These are phyloP conservation scores for Popillia japonica DNA, from an alignment of 1,140 invertebrate species.

Conservation along the genomic window DNA sequence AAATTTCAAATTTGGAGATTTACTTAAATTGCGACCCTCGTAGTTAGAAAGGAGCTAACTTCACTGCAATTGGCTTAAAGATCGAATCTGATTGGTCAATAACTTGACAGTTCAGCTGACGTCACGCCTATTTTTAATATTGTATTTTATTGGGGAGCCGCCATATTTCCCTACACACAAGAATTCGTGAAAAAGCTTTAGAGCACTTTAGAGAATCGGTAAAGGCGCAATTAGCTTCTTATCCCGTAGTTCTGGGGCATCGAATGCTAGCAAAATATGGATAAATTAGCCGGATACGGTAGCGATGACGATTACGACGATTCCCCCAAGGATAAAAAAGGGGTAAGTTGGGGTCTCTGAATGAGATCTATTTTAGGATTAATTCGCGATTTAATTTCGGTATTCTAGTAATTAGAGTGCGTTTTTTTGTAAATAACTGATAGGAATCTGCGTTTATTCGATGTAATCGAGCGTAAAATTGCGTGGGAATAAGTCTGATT, in stretches of 20 bases:
- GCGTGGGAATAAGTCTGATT: neutral
- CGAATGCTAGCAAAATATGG: constrained; percentile 59
- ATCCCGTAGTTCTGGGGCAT: neutral
- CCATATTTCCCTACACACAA: neutral
- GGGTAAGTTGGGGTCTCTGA: constrained; percentile 48
- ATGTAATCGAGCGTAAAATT: neutral
- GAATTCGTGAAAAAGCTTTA: too few species aligned
- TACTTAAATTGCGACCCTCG: neutral
- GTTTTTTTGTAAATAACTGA: too few species aligned
- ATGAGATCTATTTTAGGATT: too few species aligned
- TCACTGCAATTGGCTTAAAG: neutral
- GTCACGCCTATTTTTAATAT: constrained; percentile 18
- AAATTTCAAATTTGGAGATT: neutral
- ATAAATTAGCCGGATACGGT: constrained; percentile 69
- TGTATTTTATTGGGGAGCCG: neutral
- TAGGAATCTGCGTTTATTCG: neutral
- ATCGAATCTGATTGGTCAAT: neutral
- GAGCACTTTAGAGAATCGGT: too few species aligned
- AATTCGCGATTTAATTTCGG: too few species aligned
- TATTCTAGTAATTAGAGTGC: too few species aligned
- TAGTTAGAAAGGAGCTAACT: neutral
- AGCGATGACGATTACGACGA: constrained; percentile 70
- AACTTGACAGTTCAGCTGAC: neutral
- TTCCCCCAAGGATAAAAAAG: constrained; percentile 54
- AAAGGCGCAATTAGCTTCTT: neutral